A percentile compares a stretch with the other conserved stretches of the same genome.
These are phyloP conservation scores for Cisticola juncidis DNA, from an alignment of 2,113 vertebrate genomes.

Conservation along the genomic window DNA sequence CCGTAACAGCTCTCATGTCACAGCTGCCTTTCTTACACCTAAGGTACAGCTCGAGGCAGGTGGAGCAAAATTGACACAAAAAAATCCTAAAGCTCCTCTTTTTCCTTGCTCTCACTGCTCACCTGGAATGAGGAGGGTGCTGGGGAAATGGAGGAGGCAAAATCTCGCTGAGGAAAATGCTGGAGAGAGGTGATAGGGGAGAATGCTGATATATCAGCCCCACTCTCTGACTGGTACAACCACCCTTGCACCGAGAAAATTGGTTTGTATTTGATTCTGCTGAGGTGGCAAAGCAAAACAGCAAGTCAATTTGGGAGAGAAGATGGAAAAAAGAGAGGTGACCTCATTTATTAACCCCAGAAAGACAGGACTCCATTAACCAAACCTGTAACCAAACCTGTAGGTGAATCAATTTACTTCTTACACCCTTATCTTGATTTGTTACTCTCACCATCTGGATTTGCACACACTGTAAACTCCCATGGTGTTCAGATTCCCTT, in stretches of 20 bases:
- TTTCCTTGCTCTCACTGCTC: neutral
- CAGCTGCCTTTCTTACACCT: neutral
- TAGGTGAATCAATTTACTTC: neutral
- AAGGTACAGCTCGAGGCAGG: neutral
- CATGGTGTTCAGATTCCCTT: neutral
- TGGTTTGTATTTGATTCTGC: slow-evolving; percentile 23
- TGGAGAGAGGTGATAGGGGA: neutral
- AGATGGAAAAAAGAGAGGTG: slow-evolving; percentile 9
- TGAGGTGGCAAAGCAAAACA: slow-evolving; percentile 27
- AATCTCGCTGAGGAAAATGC: neutral
- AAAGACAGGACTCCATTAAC: neutral
- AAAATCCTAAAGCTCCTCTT: neutral
- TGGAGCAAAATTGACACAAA: neutral
- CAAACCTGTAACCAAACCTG: neutral
- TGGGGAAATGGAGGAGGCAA: neutral
- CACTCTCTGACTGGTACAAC: neutral
- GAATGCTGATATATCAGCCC: neutral
- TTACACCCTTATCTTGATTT: neutral
- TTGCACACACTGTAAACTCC: neutral
- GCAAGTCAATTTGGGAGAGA: slow-evolving; percentile 30
- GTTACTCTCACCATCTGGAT: neutral
- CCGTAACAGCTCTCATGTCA: neutral
- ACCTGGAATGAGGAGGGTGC: neutral
- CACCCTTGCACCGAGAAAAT: neutral
- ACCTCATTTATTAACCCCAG: neutral